Evolutionary conservation across 2,113 vertebrate species (phyloP), one percentile per base, ranked within the genome.

Genomic region (Hydropotes inermis): DNA sequence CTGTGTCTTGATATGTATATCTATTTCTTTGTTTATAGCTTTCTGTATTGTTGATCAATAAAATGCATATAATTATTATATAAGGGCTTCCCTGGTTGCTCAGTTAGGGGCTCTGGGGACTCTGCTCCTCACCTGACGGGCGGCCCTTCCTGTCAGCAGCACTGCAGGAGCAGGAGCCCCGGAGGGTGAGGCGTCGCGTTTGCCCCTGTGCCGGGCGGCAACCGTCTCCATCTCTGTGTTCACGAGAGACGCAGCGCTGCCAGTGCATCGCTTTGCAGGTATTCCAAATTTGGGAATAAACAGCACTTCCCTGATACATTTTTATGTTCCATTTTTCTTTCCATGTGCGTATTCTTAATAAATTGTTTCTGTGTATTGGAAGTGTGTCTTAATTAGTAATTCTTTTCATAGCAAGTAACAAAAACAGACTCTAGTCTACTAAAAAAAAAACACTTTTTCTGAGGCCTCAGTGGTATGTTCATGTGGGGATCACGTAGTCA

Each of bases 141-240:
- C 47, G 11, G 25, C 67, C 28, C 15, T 43, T 47, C n/a, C 36
- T 1, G 2, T 10, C 16, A 5, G 28, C 33, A 13, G 28, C 25
- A 0, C 30, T 7, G 3, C 61, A 55, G n/a, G 5, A 15, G 1
- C 6, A 12, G 81, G n/a, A 28, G 78, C 4, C 0, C 25, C 5
- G 13, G 12, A 0, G 7, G 10, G 67, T 3, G 1, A 1, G 0
- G 7, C 21, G 45, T 7, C 27, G 7, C 23, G 14, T 16, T 14
- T 28, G 25, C 27, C 7, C 11, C 50, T 4, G 0, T 23, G 6
- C 17, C 36, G 52, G 15, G 12, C 3, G 61, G 27, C 50, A 2
- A 43, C 45, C 27, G 12, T 6, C 36, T 33, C 47, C 25, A 25
- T 16, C 23, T 33, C 23, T 9, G 0, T 4, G 1, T n/a, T 81